Evolutionary conservation across 1,140 invertebrate genomes (phyloP).

Genomic region (Sycophaga agraensis): DNA sequence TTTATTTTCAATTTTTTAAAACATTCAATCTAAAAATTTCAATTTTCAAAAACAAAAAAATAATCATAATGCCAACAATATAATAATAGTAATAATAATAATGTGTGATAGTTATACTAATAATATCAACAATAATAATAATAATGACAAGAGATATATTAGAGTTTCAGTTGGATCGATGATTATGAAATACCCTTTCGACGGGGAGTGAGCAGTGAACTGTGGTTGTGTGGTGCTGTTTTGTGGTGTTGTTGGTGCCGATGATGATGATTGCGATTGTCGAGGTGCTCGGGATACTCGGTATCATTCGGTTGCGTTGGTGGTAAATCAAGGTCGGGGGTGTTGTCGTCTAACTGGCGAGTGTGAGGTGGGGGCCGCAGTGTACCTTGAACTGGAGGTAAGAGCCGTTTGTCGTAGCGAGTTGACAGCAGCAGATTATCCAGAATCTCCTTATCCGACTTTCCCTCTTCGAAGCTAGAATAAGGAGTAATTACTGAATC

Average conservation of each 20-base stretch:
- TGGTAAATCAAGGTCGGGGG: constrained; percentile 42
- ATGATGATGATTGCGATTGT: constrained; percentile 38
- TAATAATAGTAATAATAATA: neutral
- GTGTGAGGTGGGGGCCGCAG: constrained; percentile 54
- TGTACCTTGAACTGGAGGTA: constrained; percentile 82
- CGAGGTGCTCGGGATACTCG: constrained; percentile 50
- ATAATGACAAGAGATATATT: neutral
- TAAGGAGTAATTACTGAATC: neutral
- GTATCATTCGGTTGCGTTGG: constrained; percentile 33
- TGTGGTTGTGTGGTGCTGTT: constrained; percentile 56
- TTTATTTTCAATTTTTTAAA: no score
- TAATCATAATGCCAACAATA: neutral
- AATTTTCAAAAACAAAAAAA: neutral
- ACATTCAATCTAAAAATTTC: no score
- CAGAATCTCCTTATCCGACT: constrained; percentile 86
- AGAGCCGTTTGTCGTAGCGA: constrained; percentile 83
- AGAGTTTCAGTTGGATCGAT: constrained; percentile 28
- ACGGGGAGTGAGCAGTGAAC: constrained; percentile 54
- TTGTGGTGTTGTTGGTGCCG: constrained; percentile 34
- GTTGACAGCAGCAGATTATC: constrained; percentile 78
- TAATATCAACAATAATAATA: neutral
- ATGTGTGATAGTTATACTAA: neutral
- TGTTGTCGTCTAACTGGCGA: constrained; percentile 52
- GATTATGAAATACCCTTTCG: constrained; percentile 50
- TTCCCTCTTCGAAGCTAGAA: constrained; percentile 77